Conservation (phyloP, 2,797 vertebrate species). For the Dromococcyx pavoninus region DNA sequence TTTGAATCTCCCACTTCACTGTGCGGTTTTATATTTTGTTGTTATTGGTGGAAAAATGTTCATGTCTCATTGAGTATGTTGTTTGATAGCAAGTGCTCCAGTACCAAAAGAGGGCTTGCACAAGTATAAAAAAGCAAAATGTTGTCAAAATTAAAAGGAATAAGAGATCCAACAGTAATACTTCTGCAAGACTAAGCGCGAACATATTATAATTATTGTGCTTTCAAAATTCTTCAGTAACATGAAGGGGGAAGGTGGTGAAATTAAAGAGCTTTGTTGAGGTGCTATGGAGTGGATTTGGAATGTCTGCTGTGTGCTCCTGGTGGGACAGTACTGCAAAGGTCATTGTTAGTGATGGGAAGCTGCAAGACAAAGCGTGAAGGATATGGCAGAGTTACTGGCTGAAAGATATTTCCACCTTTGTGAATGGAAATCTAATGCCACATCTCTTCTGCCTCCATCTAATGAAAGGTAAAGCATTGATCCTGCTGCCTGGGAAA, state of each 20-base stretch:
- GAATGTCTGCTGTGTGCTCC: neutral
- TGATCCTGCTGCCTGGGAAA: neutral
- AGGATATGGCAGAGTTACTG: neutral
- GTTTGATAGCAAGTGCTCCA: neutral
- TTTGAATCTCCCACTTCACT: neutral
- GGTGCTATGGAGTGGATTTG: rapidly evolving
- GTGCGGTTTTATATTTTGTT: neutral
- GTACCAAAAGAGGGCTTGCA: neutral
- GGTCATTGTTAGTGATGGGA: neutral
- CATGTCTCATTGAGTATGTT: neutral
- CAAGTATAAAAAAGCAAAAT: neutral
- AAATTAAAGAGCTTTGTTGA: neutral
- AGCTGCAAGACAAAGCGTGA: neutral
- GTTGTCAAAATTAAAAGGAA: neutral
- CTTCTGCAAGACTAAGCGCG: neutral
- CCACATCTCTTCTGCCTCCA: neutral
- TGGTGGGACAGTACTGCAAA: neutral
- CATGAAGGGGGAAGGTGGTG: neutral
- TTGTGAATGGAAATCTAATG: neutral
- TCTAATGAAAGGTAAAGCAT: neutral
- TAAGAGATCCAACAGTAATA: neutral
- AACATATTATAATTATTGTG: neutral
- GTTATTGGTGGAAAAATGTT: neutral
- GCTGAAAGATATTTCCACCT: neutral
- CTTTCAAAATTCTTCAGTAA: neutral